Percentiles rank a stretch among this genome's conserved stretches.
These are phyloP conservation scores for Chaetophractus vellerosus DNA, from an alignment of 2,797 vertebrate species.

Conservation along the genomic window DNA sequence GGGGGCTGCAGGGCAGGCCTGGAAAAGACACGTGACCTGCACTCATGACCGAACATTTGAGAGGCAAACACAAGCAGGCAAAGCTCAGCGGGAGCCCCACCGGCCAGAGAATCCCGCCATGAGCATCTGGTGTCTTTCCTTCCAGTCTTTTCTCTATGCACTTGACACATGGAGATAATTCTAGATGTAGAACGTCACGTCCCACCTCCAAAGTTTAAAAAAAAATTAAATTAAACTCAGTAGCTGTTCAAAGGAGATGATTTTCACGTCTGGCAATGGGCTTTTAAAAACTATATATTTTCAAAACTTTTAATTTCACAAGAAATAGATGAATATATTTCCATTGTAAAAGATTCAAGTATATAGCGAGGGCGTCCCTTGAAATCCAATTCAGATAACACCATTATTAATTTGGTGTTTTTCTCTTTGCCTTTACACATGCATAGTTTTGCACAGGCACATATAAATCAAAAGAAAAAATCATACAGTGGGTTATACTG, in stretches of 20 bases:
- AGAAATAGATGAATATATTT: conserved; percentile 22
- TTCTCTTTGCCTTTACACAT: not conserved
- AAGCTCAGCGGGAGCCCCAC: not conserved
- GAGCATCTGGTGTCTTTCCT: not conserved
- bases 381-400: not conserved
- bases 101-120: not conserved
- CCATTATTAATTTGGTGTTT: not conserved
- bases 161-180: conserved; percentile 27
- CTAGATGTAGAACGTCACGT: not conserved
- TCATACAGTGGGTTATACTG: not conserved
- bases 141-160: not conserved
- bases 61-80: not conserved
- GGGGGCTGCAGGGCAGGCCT: conserved; percentile 45
- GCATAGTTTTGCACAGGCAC: not conserved
- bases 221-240: not conserved
- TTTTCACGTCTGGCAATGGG: not conserved
- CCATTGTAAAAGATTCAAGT: not conserved
- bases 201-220: not conserved
- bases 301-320: conserved; percentile 22
- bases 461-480: not conserved
- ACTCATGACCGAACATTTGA: fast-evolving
- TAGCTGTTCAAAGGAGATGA: conserved; percentile 13
- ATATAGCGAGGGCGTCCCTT: not conserved
- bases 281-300: not conserved
- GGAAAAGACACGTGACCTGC: not conserved